These are phyloP conservation scores for Chloroclystis v-ata DNA, from an alignment of 2,888 invertebrate genomes.

Conservation along the genomic window DNA sequence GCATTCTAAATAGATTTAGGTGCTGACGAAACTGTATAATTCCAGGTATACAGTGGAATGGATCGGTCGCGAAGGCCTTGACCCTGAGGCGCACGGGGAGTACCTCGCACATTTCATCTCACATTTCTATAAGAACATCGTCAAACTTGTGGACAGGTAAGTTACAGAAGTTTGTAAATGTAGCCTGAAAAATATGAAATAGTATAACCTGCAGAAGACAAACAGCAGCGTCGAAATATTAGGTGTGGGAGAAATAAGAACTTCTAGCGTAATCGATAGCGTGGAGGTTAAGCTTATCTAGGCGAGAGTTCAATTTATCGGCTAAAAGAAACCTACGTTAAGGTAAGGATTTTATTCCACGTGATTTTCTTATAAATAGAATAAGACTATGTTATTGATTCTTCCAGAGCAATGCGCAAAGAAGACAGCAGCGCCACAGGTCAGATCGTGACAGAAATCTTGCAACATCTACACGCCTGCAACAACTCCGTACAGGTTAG, in stretches of 20 bases:
- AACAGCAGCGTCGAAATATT: no score
- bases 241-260: no score
- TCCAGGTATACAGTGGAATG: conserved; percentile 95
- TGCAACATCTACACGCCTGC: conserved; percentile 97
- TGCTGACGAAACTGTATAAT: not conserved
- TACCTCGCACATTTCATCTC: conserved; percentile 96
- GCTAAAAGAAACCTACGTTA: no score
- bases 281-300: no score
- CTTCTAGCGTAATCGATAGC: no score
- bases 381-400: no score
- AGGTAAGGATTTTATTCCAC: no score
- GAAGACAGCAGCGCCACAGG: conserved; percentile 96
- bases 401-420: conserved; percentile 89
- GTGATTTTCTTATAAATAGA: no score
- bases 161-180: no score
- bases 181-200: not conserved
- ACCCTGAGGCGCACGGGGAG: conserved; percentile 94
- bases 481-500: conserved; percentile 95
- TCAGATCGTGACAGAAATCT: conserved; percentile 94
- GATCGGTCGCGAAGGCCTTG: conserved; percentile 96
- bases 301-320: no score
- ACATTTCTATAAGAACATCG: conserved; percentile 95
- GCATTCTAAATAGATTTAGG: no score
- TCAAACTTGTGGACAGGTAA: conserved; percentile 90
- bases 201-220: no score